A percentile compares a stretch with the other conserved stretches of the same genome.
Evolutionary conservation across 2,888 invertebrate genomes (phyloP).

Genomic region (Dromius quadrimaculatus): DNA sequence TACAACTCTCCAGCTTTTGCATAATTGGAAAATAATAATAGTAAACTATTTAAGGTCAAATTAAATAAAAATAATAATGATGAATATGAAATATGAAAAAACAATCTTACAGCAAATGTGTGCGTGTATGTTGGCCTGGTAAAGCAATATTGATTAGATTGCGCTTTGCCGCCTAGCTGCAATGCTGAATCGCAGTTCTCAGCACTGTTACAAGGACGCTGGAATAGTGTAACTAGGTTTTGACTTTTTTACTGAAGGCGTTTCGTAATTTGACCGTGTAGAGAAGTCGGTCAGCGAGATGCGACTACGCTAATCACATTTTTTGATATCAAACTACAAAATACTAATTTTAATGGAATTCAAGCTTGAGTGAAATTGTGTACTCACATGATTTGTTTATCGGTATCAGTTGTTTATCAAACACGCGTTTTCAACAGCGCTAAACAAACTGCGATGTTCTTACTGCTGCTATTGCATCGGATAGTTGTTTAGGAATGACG

Average conservation of each 20-base stretch:
- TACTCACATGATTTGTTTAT: constrained; percentile 31
- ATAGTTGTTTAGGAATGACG: constrained; percentile 35
- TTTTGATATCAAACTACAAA: background rate
- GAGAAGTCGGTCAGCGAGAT: constrained; percentile 46
- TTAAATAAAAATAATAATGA: constrained; percentile 45
- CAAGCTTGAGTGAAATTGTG: background rate
- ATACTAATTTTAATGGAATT: background rate
- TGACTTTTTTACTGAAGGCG: constrained; percentile 53
- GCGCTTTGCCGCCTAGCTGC: constrained; percentile 42
- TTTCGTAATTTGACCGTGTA: constrained; percentile 54
- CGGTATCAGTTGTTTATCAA: constrained; percentile 26
- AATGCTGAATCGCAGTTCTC: constrained; percentile 31
- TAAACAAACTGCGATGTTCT: constrained; percentile 39
- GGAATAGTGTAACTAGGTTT: constrained; percentile 55
- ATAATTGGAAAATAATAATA: constrained; percentile 6
- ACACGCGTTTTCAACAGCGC: constrained; percentile 11
- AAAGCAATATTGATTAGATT: constrained; percentile 40
- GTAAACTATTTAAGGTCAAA: constrained; percentile 31
- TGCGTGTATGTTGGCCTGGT: constrained; percentile 16
- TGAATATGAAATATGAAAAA: constrained; percentile 38
- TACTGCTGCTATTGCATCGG: constrained; percentile 24
- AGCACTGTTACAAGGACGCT: constrained; percentile 56
- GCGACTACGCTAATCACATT: constrained; percentile 30
- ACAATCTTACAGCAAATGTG: constrained; percentile 26
- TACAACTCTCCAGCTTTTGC: constrained; percentile 33